Evolutionary conservation across 2,888 invertebrate species (phyloP), one percentile per base, ranked within the genome.

Genomic region (Heliconius ethilla): DNA sequence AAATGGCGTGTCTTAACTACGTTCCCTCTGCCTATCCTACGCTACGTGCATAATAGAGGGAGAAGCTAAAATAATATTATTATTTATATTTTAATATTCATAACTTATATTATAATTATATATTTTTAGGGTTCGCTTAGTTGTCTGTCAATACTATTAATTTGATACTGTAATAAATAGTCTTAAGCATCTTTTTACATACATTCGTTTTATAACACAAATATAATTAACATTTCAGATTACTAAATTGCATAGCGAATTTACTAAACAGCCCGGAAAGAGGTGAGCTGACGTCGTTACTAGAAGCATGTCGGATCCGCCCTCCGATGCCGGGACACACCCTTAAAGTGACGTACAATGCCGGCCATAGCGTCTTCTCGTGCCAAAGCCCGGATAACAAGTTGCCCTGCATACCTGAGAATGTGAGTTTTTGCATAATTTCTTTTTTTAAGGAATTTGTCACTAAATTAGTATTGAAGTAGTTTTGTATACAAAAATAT

Each of bases 391-490:
- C 98, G 86, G 96, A 97, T 86, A 96, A 96, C 85, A 97, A 97
- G 88, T 95, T 99, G 84, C 99, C 99, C 29, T 98, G 97, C 91
- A 98, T 99, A 94, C 99, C 99, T 76, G 98, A 98, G 92, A 99
- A 99, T 95, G 99, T 98, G 93, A 96, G 97, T 96, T 22, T 51
- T 9, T 40, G 11, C 1, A 2, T 40, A 11, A 40, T 11, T 11
- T 40, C 3, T 11, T 11, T 33, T 33, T 29, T 33, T 9, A 33
- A 33, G 33, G 7, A 33, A 33, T 33, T 45, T 11, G 45, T 45
- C 15, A 45, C 45, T 45, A 15, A 45, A 45, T 45, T 45, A 45
- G 0, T 15, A 45, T 45, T 45, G 45, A 45, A 15, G 6, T 45
- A 45, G 15, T 45, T 15, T 45, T 45, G 15, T 45, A 45, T 45